These are phyloP conservation scores for Anomalospiza imberbis DNA, from an alignment of 2,797 vertebrate species.

Conservation along the genomic window DNA sequence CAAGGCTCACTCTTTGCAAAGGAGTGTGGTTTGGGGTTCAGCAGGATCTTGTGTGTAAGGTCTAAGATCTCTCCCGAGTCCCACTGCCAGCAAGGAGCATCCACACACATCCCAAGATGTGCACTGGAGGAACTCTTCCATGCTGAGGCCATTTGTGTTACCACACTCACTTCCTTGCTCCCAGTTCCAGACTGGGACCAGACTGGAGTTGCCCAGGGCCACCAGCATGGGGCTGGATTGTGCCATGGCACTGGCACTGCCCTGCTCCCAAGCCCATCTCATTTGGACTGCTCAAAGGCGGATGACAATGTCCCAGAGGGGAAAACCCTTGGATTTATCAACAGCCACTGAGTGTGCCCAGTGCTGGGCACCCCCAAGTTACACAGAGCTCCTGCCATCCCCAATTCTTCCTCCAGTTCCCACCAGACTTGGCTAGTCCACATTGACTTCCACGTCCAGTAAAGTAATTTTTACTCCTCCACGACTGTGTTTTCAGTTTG, in stretches of 20 bases:
- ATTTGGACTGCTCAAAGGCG: not conserved
- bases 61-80: not conserved
- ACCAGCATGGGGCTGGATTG: accelerated
- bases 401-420: not conserved
- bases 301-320: not conserved
- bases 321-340: not conserved
- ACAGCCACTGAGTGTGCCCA: not conserved
- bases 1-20: not conserved
- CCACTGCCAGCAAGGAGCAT: not conserved
- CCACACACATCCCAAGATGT: not conserved
- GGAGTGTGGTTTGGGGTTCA: not conserved
- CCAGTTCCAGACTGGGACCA: not conserved
- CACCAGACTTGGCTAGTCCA: not conserved
- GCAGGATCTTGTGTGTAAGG: not conserved
- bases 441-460: not conserved
- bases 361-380: not conserved
- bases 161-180: not conserved
- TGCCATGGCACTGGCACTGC: not conserved
- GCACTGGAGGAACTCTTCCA: not conserved
- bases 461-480: not conserved
- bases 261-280: not conserved
- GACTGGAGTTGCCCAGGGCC: not conserved
- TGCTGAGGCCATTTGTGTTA: not conserved
- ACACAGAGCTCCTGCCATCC: not conserved
- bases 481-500: not conserved